Conservation (phyloP, 2,113 vertebrate genomes). For the Mastomys natalensis region DNA sequence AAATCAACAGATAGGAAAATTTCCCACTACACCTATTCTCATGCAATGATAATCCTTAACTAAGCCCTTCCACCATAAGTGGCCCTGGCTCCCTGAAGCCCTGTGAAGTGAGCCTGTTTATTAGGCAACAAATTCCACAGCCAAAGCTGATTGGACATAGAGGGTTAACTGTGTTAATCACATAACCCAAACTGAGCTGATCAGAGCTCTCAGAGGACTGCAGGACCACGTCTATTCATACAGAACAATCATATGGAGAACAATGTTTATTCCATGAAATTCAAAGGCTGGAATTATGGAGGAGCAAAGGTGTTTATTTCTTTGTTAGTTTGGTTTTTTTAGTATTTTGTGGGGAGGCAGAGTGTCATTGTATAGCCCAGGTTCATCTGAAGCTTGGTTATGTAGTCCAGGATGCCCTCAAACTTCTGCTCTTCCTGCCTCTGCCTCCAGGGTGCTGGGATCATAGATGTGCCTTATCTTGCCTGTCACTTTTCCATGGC, state of each 20-base stretch:
- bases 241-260: background rate
- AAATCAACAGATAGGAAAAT: background rate
- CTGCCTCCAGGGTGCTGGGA: background rate
- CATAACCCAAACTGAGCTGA: background rate
- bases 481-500: background rate
- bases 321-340: no score
- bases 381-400: background rate
- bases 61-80: background rate
- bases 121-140: background rate
- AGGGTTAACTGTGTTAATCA: background rate
- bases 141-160: background rate
- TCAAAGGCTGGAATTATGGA: background rate
- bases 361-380: background rate
- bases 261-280: background rate
- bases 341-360: no score
- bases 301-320: background rate
- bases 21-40: background rate
- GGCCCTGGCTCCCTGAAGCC: background rate
- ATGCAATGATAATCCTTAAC: background rate
- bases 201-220: background rate
- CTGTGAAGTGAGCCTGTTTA: background rate
- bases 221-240: background rate
- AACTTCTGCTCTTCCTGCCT: background rate
- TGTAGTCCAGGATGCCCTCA: background rate
- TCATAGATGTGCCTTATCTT: background rate